Percentiles rank a stretch among this genome's conserved stretches.
These are phyloP conservation scores for Cheilosia grossa DNA, from an alignment of 2,888 invertebrate genomes.

Conservation along the genomic window DNA sequence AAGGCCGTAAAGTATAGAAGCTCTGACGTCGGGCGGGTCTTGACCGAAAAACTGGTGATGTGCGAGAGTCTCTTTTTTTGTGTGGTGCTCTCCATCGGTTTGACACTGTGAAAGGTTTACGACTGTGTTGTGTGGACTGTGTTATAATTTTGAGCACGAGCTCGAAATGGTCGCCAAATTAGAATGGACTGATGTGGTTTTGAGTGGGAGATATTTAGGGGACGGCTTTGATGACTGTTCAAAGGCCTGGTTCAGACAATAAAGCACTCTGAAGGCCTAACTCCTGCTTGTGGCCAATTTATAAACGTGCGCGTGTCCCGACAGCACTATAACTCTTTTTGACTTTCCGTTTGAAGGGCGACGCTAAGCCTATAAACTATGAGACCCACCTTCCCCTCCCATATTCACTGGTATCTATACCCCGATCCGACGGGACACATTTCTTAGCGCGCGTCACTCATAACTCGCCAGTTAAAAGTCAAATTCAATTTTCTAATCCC, in stretches of 20 bases:
- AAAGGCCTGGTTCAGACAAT: not conserved
- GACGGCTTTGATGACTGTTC: too few species aligned
- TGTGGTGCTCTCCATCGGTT: conserved; percentile 2
- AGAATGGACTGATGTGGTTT: too few species aligned
- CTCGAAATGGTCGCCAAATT: not conserved
- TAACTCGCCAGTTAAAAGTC: conserved; percentile 49
- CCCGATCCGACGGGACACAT: not conserved
- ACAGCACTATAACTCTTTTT: too few species aligned
- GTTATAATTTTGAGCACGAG: conserved; percentile 1
- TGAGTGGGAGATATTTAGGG: too few species aligned
- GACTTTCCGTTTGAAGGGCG: too few species aligned
- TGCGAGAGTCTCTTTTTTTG: not conserved
- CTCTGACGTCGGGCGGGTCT: not conserved
- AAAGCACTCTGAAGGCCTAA: not conserved
- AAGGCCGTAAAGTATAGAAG: conserved; percentile 51
- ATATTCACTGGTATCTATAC: not conserved
- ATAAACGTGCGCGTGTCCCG: too few species aligned
- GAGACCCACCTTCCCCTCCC: too few species aligned
- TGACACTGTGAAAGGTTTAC: conserved; percentile 59
- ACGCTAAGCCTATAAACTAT: too few species aligned
- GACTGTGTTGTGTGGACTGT: conserved; percentile 50
- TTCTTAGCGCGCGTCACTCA: conserved; percentile 5
- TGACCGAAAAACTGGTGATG: conserved; percentile 34
- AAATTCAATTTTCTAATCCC: conserved; percentile 72
- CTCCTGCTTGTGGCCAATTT: too few species aligned